Percentiles rank a stretch among this genome's conserved stretches.
phyloP scores from a whole-genome alignment of 2,113 vertebrate species.

The Urocitellus parryii region DNA sequence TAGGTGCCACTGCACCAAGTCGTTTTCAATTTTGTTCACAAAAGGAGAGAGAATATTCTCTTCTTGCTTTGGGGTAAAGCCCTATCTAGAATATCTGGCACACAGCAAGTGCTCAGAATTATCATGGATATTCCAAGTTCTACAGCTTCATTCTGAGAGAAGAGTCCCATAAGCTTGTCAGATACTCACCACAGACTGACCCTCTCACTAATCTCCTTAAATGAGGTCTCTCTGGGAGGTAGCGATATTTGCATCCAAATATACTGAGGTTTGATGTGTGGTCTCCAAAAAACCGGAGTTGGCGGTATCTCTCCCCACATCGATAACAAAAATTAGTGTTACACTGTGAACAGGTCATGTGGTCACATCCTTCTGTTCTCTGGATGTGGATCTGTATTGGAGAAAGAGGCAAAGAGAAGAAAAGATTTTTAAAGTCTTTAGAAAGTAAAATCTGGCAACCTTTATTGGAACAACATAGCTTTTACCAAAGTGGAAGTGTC shows the following conservation, averaged over 20 bases:
- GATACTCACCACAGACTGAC: constrained; percentile 96
- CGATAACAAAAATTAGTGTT: constrained; percentile 99
- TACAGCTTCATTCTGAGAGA: neutral
- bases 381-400: constrained; percentile 96
- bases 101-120: neutral
- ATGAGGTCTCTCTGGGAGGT: constrained; percentile 97
- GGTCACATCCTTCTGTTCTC: constrained; percentile 98
- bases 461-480: neutral
- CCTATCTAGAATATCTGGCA: neutral
- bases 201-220: constrained; percentile 96
- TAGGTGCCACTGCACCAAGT: neutral
- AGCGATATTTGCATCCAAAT: constrained; percentile 99
- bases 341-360: constrained; percentile 98
- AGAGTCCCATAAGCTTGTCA: neutral
- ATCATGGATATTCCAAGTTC: neutral
- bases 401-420: neutral
- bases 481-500: neutral
- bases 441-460: constrained; percentile 3
- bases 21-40: neutral
- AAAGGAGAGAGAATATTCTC: neutral
- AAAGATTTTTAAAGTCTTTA: neutral
- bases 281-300: constrained; percentile 98
- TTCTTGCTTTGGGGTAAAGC: neutral
- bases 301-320: constrained; percentile 96
- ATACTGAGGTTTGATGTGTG: constrained; percentile 99